Evolutionary conservation across 2,113 vertebrate genomes (phyloP), one percentile per base, ranked within the genome.

Genomic region (Pionites leucogaster): DNA sequence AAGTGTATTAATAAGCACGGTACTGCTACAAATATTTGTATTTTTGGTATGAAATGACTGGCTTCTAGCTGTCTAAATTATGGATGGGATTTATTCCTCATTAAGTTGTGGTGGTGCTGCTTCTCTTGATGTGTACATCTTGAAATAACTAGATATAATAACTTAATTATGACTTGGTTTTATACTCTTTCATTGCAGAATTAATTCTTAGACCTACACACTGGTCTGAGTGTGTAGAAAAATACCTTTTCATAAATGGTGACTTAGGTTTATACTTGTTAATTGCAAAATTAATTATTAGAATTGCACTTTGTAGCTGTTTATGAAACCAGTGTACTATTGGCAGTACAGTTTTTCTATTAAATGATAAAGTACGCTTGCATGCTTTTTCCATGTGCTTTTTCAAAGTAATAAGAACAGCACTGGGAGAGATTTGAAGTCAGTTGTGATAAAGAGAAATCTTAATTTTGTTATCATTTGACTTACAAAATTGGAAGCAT

Each of bases 11-110:
- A 49, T 65, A 68, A 92, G 11, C 71, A 69, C 33, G 80, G 59
- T 78, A 81, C 20, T 47, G 57, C 83, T 92, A 92, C 0, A 11
- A 62, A 23, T 81, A n/a, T 62, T 77, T 93, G 37, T 87, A 64
- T 49, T 70, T 83, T 92, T 71, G 68, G 7, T 92, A 60, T 72
- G 69, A 78, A 92, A 52, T 86, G n/a, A 16, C 33, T 94, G 69
- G 52, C 93, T 95, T 59, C 39, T 90, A 49, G 50, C 63, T 78
- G 71, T 69, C 62, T 92, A 94, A 96, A 89, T 97, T 98, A 95
- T 93, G 90, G 68, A 33, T 95, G 44, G 82, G 86, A 83, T 77
- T 96, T 87, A n/a, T 92, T 91, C 83, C 33, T 75, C 17, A 35
- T 75, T 92, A 96, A 92, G 68, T 15, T 95, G 74, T 91, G 77